Evolutionary conservation across 2,797 vertebrate genomes (phyloP).

Genomic region (Chaetodon trifasciatus): DNA sequence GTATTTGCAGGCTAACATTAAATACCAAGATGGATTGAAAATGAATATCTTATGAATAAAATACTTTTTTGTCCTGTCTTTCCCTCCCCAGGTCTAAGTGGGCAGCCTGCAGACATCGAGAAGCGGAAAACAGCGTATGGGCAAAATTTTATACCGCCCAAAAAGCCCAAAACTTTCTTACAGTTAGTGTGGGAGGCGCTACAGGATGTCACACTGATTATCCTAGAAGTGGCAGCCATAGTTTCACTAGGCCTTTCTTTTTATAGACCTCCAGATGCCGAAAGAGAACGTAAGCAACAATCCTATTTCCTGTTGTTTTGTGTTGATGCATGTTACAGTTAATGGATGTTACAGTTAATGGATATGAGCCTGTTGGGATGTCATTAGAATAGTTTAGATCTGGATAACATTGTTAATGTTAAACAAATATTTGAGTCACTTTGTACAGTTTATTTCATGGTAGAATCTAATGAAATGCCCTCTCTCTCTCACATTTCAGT

Average conservation of each 20-base stretch:
- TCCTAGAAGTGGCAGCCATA: constrained; percentile 99
- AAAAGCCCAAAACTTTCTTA: constrained; percentile 99
- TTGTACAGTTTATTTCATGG: background rate
- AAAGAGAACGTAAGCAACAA: constrained; percentile 90
- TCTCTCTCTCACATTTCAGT: background rate
- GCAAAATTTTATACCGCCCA: constrained; percentile 99
- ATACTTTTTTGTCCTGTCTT: constrained; percentile 15
- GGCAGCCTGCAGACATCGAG: constrained; percentile 96
- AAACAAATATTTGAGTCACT: background rate
- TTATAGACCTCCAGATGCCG: constrained; percentile 95
- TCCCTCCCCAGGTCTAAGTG: constrained; percentile 91
- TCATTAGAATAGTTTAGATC: background rate
- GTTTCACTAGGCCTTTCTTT: constrained; percentile 99
- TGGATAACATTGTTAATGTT: background rate
- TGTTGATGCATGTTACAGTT: background rate
- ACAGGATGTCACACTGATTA: constrained; percentile 99
- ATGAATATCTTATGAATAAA: constrained; percentile 13
- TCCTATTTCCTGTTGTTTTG: background rate
- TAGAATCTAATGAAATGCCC: background rate
- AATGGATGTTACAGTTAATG: background rate
- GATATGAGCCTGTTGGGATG: background rate
- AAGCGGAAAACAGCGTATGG: constrained; percentile 97
- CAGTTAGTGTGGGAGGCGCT: constrained; percentile 99
- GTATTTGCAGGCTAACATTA: constrained; percentile 8
- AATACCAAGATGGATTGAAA: background rate